These are phyloP conservation scores for Hoplodrina blanda DNA, from an alignment of 2,888 invertebrate species.

Conservation along the genomic window DNA sequence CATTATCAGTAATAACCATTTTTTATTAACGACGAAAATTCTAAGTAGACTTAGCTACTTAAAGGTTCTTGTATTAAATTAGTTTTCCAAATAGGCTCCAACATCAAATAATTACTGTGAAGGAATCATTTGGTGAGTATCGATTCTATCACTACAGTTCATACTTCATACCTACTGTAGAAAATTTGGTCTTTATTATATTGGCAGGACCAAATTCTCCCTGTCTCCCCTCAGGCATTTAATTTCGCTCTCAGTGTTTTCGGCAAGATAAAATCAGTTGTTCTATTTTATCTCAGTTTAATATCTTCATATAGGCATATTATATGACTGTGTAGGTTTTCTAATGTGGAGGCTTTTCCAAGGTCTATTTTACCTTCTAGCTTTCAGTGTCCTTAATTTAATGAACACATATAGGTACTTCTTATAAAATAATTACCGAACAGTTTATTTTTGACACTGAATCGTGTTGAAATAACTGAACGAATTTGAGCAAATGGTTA, in stretches of 20 bases:
- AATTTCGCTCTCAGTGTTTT: slow-evolving; percentile 37
- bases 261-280: slow-evolving; percentile 41
- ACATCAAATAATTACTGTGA: background rate
- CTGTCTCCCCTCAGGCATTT: slow-evolving; percentile 43
- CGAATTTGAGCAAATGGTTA: too few relatives aligned
- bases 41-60: background rate
- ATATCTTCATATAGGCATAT: slow-evolving; percentile 5
- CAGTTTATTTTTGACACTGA: background rate
- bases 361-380: background rate
- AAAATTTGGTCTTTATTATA: slow-evolving; percentile 19
- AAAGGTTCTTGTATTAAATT: slow-evolving; percentile 27
- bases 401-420: background rate
- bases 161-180: background rate
- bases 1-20: slow-evolving; percentile 27
- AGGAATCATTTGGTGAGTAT: background rate
- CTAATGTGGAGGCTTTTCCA: background rate
- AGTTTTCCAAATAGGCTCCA: background rate
- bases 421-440: background rate
- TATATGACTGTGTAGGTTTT: background rate
- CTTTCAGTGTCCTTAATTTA: background rate
- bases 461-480: rapidly evolving
- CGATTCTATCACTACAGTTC: slow-evolving; percentile 1
- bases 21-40: slow-evolving; percentile 35
- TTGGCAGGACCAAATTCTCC: slow-evolving; percentile 14
- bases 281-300: slow-evolving; percentile 28